phyloP scores from a whole-genome alignment of 2,888 invertebrate genomes.

The Rhogogaster chlorosoma region DNA sequence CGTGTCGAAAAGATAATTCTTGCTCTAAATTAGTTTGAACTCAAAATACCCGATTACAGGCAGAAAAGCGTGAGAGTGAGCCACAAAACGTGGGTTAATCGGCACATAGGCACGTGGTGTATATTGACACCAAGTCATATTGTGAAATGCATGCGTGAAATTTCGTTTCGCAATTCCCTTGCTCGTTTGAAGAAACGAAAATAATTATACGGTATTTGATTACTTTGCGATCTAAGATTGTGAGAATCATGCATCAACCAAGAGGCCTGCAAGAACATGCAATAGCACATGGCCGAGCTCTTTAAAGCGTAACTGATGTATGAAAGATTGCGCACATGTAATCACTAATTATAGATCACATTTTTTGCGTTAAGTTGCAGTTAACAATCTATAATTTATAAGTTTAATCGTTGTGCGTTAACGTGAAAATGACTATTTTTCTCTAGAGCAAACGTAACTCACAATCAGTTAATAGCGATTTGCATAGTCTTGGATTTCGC shows the following conservation, averaged over 20 bases:
- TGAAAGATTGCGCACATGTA: not conserved
- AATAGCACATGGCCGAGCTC: not conserved
- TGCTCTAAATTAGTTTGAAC: not conserved
- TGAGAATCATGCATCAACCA: not conserved
- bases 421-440: not conserved
- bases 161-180: not conserved
- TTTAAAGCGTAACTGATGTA: not conserved
- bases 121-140: not conserved
- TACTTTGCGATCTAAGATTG: not conserved
- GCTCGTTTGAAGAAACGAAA: not conserved
- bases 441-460: not conserved
- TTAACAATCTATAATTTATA: not conserved
- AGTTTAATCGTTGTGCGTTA: not conserved
- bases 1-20: slow-evolving; percentile 10
- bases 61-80: not conserved
- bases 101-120: not conserved
- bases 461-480: too few relatives aligned
- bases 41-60: not conserved
- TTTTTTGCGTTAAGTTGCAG: not conserved
- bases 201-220: slow-evolving; percentile 2
- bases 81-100: not conserved
- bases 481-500: not conserved
- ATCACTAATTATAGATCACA: not conserved
- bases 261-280: not conserved
- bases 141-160: not conserved